Conservation (phyloP, 2,888 invertebrate species). For the Dryocosmus kuriphilus region DNA sequence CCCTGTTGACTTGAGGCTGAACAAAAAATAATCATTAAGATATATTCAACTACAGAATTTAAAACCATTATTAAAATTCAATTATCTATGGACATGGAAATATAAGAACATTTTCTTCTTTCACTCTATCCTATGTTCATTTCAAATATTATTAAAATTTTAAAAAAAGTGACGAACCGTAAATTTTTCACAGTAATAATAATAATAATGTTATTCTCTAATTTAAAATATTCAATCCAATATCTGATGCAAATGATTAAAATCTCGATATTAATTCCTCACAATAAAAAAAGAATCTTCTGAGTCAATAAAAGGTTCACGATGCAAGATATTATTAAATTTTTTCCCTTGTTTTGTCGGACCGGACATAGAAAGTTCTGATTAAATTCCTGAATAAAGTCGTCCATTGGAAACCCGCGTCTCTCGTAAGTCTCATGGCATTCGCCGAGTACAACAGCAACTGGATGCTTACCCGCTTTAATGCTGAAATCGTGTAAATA, state of each 20-base stretch:
- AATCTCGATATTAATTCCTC: background rate
- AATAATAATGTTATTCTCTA: too few species aligned
- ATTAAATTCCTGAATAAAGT: background rate
- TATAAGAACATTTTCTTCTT: too few species aligned
- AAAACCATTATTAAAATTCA: too few species aligned
- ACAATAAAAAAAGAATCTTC: background rate
- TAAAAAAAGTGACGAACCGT: too few species aligned
- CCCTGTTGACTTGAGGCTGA: too few species aligned
- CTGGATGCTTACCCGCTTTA: background rate
- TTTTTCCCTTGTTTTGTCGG: background rate
- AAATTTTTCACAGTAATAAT: too few species aligned
- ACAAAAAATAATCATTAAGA: too few species aligned
- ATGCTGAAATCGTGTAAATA: slow-evolving; percentile 1
- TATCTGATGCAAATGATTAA: background rate
- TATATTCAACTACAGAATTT: too few species aligned
- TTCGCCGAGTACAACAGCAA: background rate
- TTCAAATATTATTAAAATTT: too few species aligned
- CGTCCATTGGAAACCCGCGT: background rate
- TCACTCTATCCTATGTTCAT: too few species aligned
- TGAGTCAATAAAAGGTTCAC: background rate
- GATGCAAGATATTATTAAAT: background rate
- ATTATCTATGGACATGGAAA: too few species aligned
- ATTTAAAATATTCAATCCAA: too few species aligned
- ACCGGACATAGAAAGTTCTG: background rate
- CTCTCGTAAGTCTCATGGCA: background rate